Evolutionary conservation across 2,888 invertebrate species (phyloP), one percentile per base, ranked within the genome.

Genomic region (Diplolepis rosae): DNA sequence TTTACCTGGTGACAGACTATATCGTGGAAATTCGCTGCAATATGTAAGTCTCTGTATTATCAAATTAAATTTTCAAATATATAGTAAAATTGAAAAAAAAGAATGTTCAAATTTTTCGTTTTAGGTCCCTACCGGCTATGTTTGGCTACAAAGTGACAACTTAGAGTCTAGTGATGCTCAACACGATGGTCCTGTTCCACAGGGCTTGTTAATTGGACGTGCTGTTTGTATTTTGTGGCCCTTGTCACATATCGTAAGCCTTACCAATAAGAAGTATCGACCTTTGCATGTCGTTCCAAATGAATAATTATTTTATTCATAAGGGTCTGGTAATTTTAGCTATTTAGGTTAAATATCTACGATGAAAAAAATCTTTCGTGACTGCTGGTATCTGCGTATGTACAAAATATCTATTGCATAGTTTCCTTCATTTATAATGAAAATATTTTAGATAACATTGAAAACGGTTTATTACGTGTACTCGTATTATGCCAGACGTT

Each of bases 61-160:
- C n/a, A 1, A 13, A 61, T 18, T 6, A 24, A 65, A 52, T 9
- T 54, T 2, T 39, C 32, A 35, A 48, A 15, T 18, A 28, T n/a
- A 11, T 28, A 28, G 28, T 52, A 6, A 18, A 7, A 18, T 45
- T 1, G n/a, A n/a, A n/a, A n/a, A n/a, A n/a, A n/a, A n/a, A n/a
- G n/a, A n/a, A n/a, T 45, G 13, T 45, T 18, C 2, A 45, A 45
- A 15, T 45, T 45, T 18, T 45, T 45, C 15, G 30, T 69, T 69
- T 11, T 28, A 85, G 86, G 94, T 97, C 50, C 97, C 97, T 0
- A 90, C 91, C 79, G 97, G 97, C 1, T 95, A 96, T 89, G 94
- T 97, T 0, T 98, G 97, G 97, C 89, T 98, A 72, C 95, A 96
- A 90, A 97, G 98, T 18, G 98, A 98, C 85, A 98, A 98, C 88